Evolutionary conservation across 2,888 invertebrate genomes (phyloP).

Genomic region (Anorthoa munda): DNA sequence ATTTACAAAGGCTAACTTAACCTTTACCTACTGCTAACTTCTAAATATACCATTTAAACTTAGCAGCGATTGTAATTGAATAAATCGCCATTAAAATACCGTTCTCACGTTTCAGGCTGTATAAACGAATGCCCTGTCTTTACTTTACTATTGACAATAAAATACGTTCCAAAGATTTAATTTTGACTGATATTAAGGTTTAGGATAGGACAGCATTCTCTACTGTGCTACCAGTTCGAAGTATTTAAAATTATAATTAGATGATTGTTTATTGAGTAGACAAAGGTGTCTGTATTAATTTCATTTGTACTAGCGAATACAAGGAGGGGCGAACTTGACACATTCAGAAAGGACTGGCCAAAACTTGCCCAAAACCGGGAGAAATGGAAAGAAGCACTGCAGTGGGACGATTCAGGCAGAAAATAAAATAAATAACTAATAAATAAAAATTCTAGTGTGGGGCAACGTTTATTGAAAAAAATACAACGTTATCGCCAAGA

Average conservation of each 20-base stretch:
- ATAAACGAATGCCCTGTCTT: constrained; percentile 38
- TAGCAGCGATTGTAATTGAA: constrained; percentile 17
- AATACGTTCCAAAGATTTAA: constrained; percentile 37
- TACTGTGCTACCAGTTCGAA: not conserved
- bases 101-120: constrained; percentile 53
- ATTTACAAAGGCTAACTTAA: not conserved
- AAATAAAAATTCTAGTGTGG: too few relatives aligned
- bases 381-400: too few relatives aligned
- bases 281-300: not conserved
- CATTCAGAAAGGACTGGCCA: too few relatives aligned
- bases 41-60: constrained; percentile 26
- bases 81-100: constrained; percentile 53
- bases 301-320: not conserved
- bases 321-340: too few relatives aligned
- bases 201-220: constrained; percentile 33
- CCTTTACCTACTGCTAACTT: not conserved
- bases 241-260: constrained; percentile 47
- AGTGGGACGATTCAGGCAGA: too few relatives aligned
- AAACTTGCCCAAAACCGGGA: too few relatives aligned
- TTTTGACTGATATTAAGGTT: constrained; percentile 36
- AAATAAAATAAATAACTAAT: too few relatives aligned
- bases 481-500: too few relatives aligned
- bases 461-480: too few relatives aligned
- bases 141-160: constrained; percentile 32
- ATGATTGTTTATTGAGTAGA: constrained; percentile 18